Evolutionary conservation across 2,113 vertebrate species (phyloP), one percentile per base, ranked within the genome.

Genomic region (Eupsittula cactorum): DNA sequence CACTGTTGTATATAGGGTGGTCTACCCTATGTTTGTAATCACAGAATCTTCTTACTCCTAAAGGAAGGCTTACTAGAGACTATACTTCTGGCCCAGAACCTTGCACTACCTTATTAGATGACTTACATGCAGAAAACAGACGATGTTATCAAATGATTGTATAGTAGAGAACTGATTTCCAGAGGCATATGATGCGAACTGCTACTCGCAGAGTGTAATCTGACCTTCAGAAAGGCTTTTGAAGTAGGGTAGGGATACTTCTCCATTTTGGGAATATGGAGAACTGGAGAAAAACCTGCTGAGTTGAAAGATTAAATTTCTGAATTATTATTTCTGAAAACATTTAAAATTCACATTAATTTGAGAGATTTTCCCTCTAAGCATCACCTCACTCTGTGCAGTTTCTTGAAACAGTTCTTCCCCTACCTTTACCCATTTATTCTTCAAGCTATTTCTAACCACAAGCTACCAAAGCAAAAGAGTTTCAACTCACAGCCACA

Each of bases 401-500:
- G 13, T n/a, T 89, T 86, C 71, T 70, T 10, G 11, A 70, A 74
- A 37, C 8, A 52, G 49, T 60, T 88, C 74, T 88, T 84, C 53
- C n/a, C 13, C 35, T 81, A n/a, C 27, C 16, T 88, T 47, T 88
- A 82, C 69, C 31, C 21, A 33, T 92, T 89, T 91, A 42, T 62
- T 92, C 93, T 93, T 80, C 65, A 77, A 92, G 47, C 21, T 78
- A 24, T 68, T 92, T 91, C 80, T 94, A 95, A 96, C 96, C 96
- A 89, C 96, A 95, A 69, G 44, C 52, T 95, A 91, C 57, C 62
- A 89, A 71, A 93, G 83, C 33, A 93, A 93, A 89, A 91, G 39
- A 24, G 28, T 95, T 96, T 94, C 74, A 73, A 62, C 73, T 91
- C 5, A 2, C 74, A 97, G 88, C 97, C 97, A 97, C 97, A 97